Conservation (phyloP, 2,113 vertebrate genomes). For the Tichodroma muraria region DNA sequence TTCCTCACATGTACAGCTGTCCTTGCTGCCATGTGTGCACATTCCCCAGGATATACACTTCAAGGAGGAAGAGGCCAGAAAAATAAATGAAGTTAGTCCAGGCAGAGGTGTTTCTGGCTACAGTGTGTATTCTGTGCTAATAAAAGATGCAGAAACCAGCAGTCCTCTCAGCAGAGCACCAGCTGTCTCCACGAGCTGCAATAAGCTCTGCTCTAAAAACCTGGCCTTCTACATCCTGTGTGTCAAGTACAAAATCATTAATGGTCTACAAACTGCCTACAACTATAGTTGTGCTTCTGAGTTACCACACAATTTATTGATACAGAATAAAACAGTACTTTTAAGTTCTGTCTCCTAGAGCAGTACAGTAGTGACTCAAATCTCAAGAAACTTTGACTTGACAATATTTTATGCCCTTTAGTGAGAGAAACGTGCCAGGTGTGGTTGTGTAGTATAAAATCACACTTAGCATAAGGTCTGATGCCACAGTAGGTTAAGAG, state of each 20-base stretch:
- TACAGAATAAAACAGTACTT: background rate
- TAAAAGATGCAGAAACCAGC: constrained; percentile 61
- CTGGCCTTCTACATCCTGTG: background rate
- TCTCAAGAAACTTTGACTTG: background rate
- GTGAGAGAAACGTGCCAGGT: background rate
- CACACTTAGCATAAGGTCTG: background rate
- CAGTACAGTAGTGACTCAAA: background rate
- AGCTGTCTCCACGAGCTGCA: constrained; percentile 32
- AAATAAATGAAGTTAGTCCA: constrained; percentile 49
- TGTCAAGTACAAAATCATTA: constrained; percentile 26
- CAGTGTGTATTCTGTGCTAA: constrained; percentile 41
- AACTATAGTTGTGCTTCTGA: constrained; percentile 22
- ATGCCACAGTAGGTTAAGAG: background rate
- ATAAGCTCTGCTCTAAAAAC: constrained; percentile 37
- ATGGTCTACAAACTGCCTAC: constrained; percentile 39
- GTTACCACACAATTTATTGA: background rate
- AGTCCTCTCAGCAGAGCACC: constrained; percentile 40
- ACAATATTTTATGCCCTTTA: background rate
- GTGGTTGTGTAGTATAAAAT: background rate
- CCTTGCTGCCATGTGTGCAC: constrained; percentile 23
- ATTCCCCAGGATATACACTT: constrained; percentile 12
- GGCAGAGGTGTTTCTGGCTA: constrained; percentile 64
- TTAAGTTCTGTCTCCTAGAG: background rate
- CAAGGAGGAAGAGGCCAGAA: constrained; percentile 46
- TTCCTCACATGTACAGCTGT: constrained; percentile 24